Conservation (phyloP, 2,113 vertebrate genomes). For the Ctenodactylus gundi region DNA sequence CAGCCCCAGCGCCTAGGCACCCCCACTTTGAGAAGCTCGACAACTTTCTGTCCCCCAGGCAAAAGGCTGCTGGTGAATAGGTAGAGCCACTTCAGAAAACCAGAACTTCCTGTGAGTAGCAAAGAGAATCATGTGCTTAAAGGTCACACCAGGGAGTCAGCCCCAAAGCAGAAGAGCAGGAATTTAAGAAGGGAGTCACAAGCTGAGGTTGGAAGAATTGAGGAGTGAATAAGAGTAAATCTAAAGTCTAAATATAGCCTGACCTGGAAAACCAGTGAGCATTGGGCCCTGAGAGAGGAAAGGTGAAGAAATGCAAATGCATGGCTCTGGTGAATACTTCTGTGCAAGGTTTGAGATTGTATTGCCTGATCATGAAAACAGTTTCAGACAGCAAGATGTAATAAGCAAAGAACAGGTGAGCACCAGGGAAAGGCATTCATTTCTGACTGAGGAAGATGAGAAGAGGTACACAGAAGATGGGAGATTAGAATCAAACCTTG, state of each 20-base stretch:
- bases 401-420: not conserved
- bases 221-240: not conserved
- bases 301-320: not conserved
- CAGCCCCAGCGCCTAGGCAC: not conserved
- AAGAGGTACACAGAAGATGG: not conserved
- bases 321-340: not conserved
- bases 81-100: not conserved
- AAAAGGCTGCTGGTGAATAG: not conserved
- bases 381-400: not conserved
- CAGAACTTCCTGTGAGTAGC: not conserved
- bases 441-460: not conserved
- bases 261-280: not conserved
- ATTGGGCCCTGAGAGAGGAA: not conserved
- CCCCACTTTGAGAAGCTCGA: not conserved
- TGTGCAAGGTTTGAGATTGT: not conserved
- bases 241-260: not conserved
- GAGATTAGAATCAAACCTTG: not conserved
- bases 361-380: not conserved
- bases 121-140: not conserved
- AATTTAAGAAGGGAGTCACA: slow-evolving; percentile 17
- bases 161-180: not conserved
- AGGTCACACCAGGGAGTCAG: not conserved
- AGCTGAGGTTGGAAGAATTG: not conserved
- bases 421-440: not conserved
- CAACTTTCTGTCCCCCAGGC: not conserved